Conservation (phyloP, 2,888 invertebrate species). For the Seira ritae region DNA sequence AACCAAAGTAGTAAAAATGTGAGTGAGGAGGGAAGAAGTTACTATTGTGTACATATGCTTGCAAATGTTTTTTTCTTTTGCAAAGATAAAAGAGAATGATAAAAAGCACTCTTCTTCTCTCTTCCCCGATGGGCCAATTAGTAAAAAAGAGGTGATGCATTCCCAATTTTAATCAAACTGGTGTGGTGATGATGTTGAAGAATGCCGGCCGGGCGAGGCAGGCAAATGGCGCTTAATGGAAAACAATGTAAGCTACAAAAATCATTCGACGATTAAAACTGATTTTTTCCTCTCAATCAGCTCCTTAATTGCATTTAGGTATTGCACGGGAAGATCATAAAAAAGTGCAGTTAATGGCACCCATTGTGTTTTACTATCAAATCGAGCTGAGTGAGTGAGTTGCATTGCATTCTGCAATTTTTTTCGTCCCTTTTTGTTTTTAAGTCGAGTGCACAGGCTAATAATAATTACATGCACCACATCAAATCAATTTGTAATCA, state of each 20-base stretch:
- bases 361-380: too few species aligned
- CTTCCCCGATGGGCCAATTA: conserved; percentile 2
- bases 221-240: neutral
- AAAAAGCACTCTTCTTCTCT: neutral
- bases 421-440: neutral
- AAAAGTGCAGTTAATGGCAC: conserved; percentile 3
- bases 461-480: neutral
- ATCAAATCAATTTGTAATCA: conserved; percentile 7
- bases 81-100: neutral
- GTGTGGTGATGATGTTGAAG: neutral
- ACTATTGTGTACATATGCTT: neutral
- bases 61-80: neutral
- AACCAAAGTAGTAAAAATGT: neutral
- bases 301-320: neutral
- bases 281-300: conserved; percentile 8
- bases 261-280: neutral
- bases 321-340: neutral
- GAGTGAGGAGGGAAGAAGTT: neutral
- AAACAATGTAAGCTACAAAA: neutral
- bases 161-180: conserved; percentile 9
- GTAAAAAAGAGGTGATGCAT: conserved; percentile 6
- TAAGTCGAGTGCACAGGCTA: neutral
- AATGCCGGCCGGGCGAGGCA: conserved; percentile 5
- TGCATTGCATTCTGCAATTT: neutral
- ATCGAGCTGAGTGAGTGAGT: too few species aligned